Conservation (phyloP, 2,113 vertebrate species). For the Aptenodytes patagonicus region DNA sequence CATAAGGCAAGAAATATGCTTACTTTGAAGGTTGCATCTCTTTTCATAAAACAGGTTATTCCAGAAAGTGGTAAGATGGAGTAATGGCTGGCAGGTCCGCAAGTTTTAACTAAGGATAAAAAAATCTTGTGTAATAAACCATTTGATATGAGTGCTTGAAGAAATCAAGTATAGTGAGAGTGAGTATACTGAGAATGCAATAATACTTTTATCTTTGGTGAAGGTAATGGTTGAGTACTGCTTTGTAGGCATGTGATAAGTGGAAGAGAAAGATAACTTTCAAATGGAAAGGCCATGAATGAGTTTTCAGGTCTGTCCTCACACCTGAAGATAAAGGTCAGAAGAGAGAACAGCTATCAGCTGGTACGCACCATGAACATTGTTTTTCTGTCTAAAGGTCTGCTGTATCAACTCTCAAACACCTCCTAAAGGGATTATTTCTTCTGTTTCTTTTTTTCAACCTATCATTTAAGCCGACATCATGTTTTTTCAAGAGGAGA, state of each 20-base stretch:
- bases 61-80: neutral
- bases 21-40: neutral
- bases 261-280: neutral
- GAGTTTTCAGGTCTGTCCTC: neutral
- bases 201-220: neutral
- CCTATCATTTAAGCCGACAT: neutral
- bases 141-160: neutral
- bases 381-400: conserved; percentile 46
- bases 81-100: neutral
- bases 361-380: neutral
- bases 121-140: accelerated
- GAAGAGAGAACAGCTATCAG: conserved; percentile 21
- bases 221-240: neutral
- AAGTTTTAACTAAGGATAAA: neutral
- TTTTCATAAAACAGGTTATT: neutral
- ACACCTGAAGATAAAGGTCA: conserved; percentile 45
- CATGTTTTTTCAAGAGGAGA: neutral
- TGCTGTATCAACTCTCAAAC: neutral
- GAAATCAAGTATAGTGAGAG: neutral
- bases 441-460: neutral
- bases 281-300: neutral
- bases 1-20: neutral
- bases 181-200: neutral
- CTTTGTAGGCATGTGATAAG: neutral
- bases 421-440: conserved; percentile 20